Conservation (phyloP, 2,113 vertebrate species). For the Phrynocephalus versicolor region DNA sequence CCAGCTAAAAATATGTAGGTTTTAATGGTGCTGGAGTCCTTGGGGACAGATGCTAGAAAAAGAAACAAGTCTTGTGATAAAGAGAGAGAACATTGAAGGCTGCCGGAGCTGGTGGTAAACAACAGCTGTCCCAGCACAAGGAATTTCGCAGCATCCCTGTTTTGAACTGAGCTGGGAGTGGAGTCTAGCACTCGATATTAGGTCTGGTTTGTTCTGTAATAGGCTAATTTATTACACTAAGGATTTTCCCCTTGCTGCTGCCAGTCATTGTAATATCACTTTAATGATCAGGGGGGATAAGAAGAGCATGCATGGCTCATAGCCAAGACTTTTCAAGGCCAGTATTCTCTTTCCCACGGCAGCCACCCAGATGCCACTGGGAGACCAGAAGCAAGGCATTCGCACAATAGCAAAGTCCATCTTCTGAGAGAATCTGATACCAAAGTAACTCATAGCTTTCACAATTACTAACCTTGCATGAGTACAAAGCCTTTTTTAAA, state of each 20-base stretch:
- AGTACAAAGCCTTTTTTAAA: too few species aligned
- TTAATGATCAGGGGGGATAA: too few species aligned
- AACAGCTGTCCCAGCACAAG: neutral
- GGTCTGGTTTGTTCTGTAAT: neutral
- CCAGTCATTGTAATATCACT: neutral
- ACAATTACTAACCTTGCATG: too few species aligned
- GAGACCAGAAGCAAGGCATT: too few species aligned
- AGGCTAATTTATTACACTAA: neutral
- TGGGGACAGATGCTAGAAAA: slow-evolving; percentile 7
- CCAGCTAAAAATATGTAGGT: slow-evolving; percentile 2
- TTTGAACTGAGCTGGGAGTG: neutral
- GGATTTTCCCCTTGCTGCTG: neutral
- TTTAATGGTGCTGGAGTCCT: slow-evolving; percentile 3
- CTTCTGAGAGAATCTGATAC: too few species aligned
- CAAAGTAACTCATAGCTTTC: too few species aligned
- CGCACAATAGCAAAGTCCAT: too few species aligned
- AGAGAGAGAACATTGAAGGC: neutral
- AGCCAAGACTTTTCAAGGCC: neutral
- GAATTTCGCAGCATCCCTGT: neutral
- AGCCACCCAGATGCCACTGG: too few species aligned
- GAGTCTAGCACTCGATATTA: neutral
- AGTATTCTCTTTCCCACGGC: neutral
- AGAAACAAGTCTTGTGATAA: neutral
- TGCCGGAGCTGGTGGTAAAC: neutral
- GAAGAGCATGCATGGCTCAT: neutral